Conservation (phyloP, 2,113 vertebrate genomes). For the Aramus guarauna region DNA sequence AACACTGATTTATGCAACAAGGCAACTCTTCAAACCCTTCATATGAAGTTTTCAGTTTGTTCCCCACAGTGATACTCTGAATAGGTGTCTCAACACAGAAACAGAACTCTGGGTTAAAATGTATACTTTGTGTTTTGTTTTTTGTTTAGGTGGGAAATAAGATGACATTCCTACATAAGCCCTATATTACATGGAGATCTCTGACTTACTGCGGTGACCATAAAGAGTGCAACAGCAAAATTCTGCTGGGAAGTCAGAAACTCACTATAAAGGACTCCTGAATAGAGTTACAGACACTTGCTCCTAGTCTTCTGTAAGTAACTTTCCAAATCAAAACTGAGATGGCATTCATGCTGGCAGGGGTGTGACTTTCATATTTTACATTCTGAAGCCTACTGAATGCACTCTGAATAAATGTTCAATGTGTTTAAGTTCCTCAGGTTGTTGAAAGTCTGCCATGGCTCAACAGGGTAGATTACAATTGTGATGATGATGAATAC, state of each 20-base stretch:
- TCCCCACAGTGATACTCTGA: background rate
- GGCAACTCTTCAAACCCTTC: background rate
- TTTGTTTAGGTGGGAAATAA: background rate
- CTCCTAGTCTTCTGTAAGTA: background rate
- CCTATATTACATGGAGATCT: background rate
- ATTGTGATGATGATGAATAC: background rate
- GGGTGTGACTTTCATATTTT: background rate
- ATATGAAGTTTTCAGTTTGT: background rate
- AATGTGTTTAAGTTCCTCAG: background rate
- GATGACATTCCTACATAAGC: background rate
- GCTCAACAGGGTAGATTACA: background rate
- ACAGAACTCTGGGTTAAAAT: background rate
- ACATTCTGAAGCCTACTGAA: background rate
- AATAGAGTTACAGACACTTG: background rate
- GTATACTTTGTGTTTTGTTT: background rate
- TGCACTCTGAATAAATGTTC: background rate
- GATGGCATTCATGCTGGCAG: background rate
- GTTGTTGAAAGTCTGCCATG: background rate
- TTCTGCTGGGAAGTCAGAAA: background rate
- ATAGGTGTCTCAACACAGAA: background rate
- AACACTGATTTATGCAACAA: background rate
- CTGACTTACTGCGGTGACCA: background rate
- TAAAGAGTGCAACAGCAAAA: background rate
- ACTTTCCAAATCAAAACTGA: background rate
- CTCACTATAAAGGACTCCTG: background rate